Evolutionary conservation across 2,113 vertebrate genomes (phyloP).

Genomic region (Protomyctophum bolini): DNA sequence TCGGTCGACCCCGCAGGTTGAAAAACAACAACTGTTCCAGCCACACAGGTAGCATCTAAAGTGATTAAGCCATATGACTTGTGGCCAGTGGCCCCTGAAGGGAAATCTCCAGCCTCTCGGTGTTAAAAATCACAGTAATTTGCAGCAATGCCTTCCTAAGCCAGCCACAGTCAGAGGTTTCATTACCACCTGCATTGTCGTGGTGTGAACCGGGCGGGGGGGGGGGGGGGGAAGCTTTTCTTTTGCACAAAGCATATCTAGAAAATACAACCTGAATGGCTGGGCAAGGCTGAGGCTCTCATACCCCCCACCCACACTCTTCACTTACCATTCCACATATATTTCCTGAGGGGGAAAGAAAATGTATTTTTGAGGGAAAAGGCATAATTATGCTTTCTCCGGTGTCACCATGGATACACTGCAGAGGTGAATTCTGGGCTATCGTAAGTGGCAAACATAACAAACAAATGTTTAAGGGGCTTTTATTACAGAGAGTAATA

Average conservation of each 20-base stretch:
- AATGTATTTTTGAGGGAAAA: background rate
- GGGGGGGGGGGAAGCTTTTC: slow-evolving; percentile 9
- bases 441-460: background rate
- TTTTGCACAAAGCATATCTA: slow-evolving; percentile 20
- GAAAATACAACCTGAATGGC: slow-evolving; percentile 18
- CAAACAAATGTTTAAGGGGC: too few species aligned
- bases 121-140: slow-evolving; percentile 40
- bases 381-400: background rate
- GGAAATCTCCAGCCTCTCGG: slow-evolving; percentile 37
- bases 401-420: background rate
- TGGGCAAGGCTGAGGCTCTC: background rate
- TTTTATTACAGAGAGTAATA: too few species aligned
- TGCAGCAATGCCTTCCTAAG: slow-evolving; percentile 25
- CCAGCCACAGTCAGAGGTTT: slow-evolving; percentile 49
- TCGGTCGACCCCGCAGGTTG: slow-evolving; percentile 9
- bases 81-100: slow-evolving; percentile 42
- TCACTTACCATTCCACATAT: background rate
- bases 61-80: slow-evolving; percentile 37
- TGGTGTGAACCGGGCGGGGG: slow-evolving; percentile 42
- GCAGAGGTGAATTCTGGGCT: background rate
- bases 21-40: slow-evolving; percentile 5
- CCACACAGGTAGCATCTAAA: background rate
- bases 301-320: background rate
- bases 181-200: slow-evolving; percentile 55
- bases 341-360: background rate